These are phyloP conservation scores for Pseudomyrmex gracilis DNA, from an alignment of 1,140 invertebrate species.

Conservation along the genomic window DNA sequence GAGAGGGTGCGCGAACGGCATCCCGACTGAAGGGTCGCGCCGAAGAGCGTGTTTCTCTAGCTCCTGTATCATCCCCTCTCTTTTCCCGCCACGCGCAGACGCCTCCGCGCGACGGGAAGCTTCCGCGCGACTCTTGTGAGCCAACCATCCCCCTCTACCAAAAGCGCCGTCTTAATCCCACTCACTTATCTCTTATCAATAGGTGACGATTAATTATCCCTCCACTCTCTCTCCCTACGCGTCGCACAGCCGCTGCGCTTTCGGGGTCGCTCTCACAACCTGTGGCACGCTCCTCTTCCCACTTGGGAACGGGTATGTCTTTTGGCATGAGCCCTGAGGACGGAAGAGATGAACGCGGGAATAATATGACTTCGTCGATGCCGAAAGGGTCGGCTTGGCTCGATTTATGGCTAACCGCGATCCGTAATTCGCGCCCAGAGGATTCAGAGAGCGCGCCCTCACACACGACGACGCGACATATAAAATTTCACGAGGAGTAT, in stretches of 20 bases:
- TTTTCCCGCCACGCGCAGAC: conserved; percentile 68
- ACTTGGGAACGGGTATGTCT: conserved; percentile 31
- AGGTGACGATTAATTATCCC: conserved; percentile 80
- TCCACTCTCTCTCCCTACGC: conserved; percentile 29
- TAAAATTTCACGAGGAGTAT: background rate
- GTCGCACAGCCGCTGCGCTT: conserved; percentile 43
- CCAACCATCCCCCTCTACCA: conserved; percentile 18
- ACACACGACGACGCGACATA: background rate
- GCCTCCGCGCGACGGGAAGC: conserved; percentile 27
- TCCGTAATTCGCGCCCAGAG: conserved; percentile 16
- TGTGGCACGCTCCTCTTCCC: conserved; percentile 44
- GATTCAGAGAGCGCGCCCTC: background rate
- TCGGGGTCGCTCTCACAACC: conserved; percentile 46
- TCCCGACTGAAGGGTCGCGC: conserved; percentile 83
- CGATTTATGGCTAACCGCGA: conserved; percentile 39
- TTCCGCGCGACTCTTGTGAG: conserved; percentile 54
- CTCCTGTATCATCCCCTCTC: conserved; percentile 59
- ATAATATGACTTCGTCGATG: conserved; percentile 54
- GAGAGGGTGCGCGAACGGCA: conserved; percentile 82
- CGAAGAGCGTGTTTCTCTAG: conserved; percentile 72
- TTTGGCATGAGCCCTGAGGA: conserved; percentile 36
- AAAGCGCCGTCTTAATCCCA: conserved; percentile 67
- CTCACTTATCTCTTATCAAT: conserved; percentile 81
- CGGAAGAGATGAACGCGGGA: conserved; percentile 33
- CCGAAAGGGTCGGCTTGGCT: background rate